Evolutionary conservation across 2,797 vertebrate species (phyloP).

Genomic region (Phrynocephalus forsythii): DNA sequence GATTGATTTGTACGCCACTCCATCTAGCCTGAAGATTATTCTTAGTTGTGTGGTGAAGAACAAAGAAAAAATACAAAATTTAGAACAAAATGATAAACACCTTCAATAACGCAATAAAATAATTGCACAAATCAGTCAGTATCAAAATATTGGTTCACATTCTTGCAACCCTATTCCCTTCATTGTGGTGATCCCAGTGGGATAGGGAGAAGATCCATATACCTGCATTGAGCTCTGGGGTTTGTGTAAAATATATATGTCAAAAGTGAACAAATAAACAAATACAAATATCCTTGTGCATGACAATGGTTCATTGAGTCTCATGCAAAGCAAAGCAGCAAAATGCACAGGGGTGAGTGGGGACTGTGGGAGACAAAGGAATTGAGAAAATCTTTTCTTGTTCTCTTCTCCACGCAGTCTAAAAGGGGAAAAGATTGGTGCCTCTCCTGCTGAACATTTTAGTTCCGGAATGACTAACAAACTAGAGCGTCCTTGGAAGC

Average conservation of each 20-base stretch:
- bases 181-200: neutral
- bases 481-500: slow-evolving; percentile 3
- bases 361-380: too few relatives aligned
- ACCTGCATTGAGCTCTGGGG: neutral
- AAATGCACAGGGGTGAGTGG: too few relatives aligned
- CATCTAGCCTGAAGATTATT: too few relatives aligned
- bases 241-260: neutral
- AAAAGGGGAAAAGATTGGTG: neutral
- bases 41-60: too few relatives aligned
- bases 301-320: neutral
- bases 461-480: neutral
- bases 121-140: too few relatives aligned
- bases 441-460: neutral
- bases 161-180: too few relatives aligned
- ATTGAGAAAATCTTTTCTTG: neutral
- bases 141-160: too few relatives aligned
- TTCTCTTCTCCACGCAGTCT: neutral
- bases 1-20: too few relatives aligned
- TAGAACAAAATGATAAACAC: too few relatives aligned
- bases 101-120: too few relatives aligned
- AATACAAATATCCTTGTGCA: neutral
- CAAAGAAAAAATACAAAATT: too few relatives aligned
- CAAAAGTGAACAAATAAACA: neutral
- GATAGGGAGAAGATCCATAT: neutral
- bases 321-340: too few relatives aligned